Evolutionary conservation across 2,888 invertebrate species (phyloP).

Genomic region (Pantelozetes paolii): DNA sequence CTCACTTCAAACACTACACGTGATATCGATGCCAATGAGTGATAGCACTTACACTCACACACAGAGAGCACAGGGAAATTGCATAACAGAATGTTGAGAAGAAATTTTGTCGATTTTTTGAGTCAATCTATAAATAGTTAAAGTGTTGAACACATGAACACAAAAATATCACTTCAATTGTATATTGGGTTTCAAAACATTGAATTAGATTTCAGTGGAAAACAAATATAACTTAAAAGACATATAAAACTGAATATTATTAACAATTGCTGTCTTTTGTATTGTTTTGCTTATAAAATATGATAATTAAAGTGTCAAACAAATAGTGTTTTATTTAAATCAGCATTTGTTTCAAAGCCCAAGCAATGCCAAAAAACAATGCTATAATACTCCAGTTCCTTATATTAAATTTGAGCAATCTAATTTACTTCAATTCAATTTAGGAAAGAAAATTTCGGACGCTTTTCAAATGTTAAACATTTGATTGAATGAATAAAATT

Average conservation of each 20-base stretch:
- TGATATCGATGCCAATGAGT: slow-evolving; percentile 28
- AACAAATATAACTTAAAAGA: background rate
- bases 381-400: too few species aligned
- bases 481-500: too few species aligned
- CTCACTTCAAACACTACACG: slow-evolving; percentile 15
- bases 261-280: background rate
- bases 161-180: background rate
- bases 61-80: too few species aligned
- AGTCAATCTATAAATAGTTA: slow-evolving; percentile 13
- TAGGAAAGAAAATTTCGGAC: too few species aligned
- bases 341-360: background rate
- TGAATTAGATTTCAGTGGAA: background rate
- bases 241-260: background rate
- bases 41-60: too few species aligned
- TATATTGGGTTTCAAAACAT: slow-evolving; percentile 1
- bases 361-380: too few species aligned
- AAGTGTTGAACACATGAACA: slow-evolving; percentile 6
- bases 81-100: background rate
- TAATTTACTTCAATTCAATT: too few species aligned
- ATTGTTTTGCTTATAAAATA: background rate
- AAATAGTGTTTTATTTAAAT: too few species aligned
- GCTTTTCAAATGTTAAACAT: too few species aligned
- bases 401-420: too few species aligned
- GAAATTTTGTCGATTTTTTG: background rate
- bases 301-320: too few species aligned